Percentiles rank a stretch among this genome's conserved stretches.
Evolutionary conservation across 2,888 invertebrate species (phyloP).

Genomic region (Amblyjoppa proteus): DNA sequence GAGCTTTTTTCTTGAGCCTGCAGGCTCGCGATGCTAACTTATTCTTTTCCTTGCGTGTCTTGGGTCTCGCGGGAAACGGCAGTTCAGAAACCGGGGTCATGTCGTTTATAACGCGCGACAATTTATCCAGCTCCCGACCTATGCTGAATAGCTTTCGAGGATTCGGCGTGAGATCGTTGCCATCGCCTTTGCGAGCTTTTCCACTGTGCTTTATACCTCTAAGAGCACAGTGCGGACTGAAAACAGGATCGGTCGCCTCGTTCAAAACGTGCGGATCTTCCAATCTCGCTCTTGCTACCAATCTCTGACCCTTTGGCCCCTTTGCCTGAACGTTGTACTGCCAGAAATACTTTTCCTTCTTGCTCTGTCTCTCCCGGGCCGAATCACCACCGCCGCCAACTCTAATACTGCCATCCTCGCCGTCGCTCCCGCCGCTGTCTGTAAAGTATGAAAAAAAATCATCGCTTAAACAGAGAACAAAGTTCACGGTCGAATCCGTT

Average conservation of each 20-base stretch:
- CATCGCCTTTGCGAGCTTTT: constrained; percentile 98
- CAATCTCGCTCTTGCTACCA: constrained; percentile 93
- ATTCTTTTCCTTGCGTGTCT: constrained; percentile 98
- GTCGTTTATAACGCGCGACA: constrained; percentile 96
- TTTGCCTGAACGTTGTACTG: constrained; percentile 99
- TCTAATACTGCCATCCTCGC: constrained; percentile 83
- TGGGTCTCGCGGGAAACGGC: constrained; percentile 94
- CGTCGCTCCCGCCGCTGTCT: constrained; percentile 90
- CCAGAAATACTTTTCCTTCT: constrained; percentile 97
- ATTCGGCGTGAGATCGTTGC: constrained; percentile 98
- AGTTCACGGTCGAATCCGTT: too few species aligned
- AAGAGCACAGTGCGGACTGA: constrained; percentile 96
- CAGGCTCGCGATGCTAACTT: constrained; percentile 98
- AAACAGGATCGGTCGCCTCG: constrained; percentile 97
- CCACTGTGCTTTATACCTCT: constrained; percentile 96
- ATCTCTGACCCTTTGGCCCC: constrained; percentile 97
- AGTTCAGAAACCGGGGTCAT: constrained; percentile 98
- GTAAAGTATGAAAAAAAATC: constrained; percentile 76
- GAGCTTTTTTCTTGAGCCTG: constrained; percentile 98
- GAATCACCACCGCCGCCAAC: constrained; percentile 81
- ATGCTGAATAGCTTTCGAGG: constrained; percentile 96
- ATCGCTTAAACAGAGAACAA: neutral
- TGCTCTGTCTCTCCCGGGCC: constrained; percentile 83
- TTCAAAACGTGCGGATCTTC: constrained; percentile 97
- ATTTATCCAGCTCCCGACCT: constrained; percentile 96